Evolutionary conservation across 2,797 vertebrate genomes (phyloP).

Genomic region (Girardinus metallicus): DNA sequence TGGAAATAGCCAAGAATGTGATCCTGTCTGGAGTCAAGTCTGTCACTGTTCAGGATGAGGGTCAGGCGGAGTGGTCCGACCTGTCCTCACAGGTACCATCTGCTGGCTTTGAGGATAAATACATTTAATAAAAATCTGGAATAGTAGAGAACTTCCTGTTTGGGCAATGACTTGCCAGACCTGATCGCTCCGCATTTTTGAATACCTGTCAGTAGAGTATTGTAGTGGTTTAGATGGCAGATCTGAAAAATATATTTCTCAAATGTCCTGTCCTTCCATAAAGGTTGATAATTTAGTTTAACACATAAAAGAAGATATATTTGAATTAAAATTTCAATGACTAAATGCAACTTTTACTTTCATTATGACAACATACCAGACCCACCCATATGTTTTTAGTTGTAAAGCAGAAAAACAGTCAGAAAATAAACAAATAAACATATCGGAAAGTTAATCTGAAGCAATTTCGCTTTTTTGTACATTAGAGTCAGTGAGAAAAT

Average conservation of each 20-base stretch:
- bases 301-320: not conserved
- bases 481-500: not conserved
- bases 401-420: not conserved
- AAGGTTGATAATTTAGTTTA: not conserved
- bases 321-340: not conserved
- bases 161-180: not conserved
- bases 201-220: not conserved
- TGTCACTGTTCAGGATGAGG: slow-evolving; percentile 88
- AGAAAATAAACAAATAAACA: not conserved
- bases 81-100: slow-evolving; percentile 85
- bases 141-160: not conserved
- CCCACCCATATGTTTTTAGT: not conserved
- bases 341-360: slow-evolving; percentile 11
- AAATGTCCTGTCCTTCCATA: not conserved
- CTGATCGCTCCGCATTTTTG: not conserved
- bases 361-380: not conserved
- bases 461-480: not conserved
- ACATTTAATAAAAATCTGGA: not conserved
- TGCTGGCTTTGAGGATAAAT: rapidly evolving
- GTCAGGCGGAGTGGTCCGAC: slow-evolving; percentile 72
- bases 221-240: not conserved
- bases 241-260: not conserved
- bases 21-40: slow-evolving; percentile 87
- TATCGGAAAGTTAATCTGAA: not conserved
- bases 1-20: slow-evolving; percentile 90